Conservation (phyloP, 1,140 invertebrate genomes). For the Trinorchestia longiramus region DNA sequence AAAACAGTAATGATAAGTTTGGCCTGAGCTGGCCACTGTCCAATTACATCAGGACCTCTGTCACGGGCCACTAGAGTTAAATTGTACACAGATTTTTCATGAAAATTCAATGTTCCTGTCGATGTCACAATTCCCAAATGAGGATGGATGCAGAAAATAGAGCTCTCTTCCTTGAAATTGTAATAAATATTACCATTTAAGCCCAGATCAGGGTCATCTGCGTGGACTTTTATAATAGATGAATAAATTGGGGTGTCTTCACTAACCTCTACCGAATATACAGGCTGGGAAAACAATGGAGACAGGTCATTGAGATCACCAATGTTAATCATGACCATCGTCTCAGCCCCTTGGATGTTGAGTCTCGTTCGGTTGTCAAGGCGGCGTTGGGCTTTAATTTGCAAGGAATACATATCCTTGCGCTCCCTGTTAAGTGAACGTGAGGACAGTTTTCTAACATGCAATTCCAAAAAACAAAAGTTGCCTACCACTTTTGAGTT, state of each 20-base stretch:
- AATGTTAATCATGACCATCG: conserved; percentile 83
- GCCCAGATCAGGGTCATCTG: conserved; percentile 93
- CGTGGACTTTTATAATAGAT: conserved; percentile 74
- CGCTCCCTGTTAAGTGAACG: conserved; percentile 92
- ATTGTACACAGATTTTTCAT: conserved; percentile 79
- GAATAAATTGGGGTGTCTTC: conserved; percentile 88
- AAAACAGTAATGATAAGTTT: conserved; percentile 40
- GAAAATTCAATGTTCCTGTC: conserved; percentile 81
- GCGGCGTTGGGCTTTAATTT: conserved; percentile 81
- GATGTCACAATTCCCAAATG: conserved; percentile 88
- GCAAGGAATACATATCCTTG: conserved; percentile 84
- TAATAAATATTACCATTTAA: conserved; percentile 96
- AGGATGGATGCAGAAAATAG: conserved; percentile 91
- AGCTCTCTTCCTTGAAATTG: conserved; percentile 83
- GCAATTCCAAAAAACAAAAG: conserved; percentile 90
- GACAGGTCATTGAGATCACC: conserved; percentile 92
- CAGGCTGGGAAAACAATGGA: conserved; percentile 88
- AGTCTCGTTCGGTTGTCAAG: conserved; percentile 59
- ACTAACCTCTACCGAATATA: conserved; percentile 84
- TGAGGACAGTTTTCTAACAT: conserved; percentile 86
- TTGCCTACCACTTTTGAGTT: conserved; percentile 89
- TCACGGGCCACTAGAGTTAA: conserved; percentile 85
- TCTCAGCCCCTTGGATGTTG: conserved; percentile 73
- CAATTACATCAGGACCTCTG: conserved; percentile 73
- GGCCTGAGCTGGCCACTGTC: conserved; percentile 31